Conservation (phyloP, 2,797 vertebrate genomes). For the Sebastes elongatus region DNA sequence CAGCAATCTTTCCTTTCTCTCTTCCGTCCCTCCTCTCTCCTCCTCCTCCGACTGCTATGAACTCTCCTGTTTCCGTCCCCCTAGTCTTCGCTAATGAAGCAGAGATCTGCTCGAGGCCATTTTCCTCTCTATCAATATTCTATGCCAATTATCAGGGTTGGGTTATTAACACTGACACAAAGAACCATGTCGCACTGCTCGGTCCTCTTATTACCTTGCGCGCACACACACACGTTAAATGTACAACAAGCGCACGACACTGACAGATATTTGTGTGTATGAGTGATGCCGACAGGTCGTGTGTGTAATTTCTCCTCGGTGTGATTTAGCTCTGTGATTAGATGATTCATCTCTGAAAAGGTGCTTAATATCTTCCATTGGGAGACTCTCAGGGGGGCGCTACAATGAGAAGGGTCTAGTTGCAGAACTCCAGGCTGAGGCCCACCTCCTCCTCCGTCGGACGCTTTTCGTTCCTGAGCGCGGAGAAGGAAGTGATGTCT, state of each 20-base stretch:
- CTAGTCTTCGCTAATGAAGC: conserved; percentile 62
- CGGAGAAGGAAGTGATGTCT: not conserved
- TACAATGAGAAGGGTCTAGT: not conserved
- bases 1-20: conserved; percentile 11
- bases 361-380: not conserved
- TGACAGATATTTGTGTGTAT: conserved; percentile 4
- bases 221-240: not conserved
- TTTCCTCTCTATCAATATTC: conserved; percentile 79
- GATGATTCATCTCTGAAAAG: conserved; percentile 20
- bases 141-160: conserved; percentile 66
- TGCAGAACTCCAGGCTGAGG: not conserved
- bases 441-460: not conserved
- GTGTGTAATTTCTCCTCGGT: not conserved
- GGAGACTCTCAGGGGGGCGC: not conserved
- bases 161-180: conserved; percentile 64
- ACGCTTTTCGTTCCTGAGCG: rapidly evolving
- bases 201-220: conserved; percentile 25
- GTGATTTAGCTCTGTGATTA: conserved; percentile 21
- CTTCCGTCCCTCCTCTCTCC: not conserved
- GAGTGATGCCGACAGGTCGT: not conserved
- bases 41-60: not conserved
- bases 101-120: conserved; percentile 65
- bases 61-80: conserved; percentile 35
- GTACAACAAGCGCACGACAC: not conserved
- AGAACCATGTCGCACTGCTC: conserved; percentile 38